Base-by-base conservation (phyloP, 2,888 invertebrate species). In the Tinea pellionella region DNA sequence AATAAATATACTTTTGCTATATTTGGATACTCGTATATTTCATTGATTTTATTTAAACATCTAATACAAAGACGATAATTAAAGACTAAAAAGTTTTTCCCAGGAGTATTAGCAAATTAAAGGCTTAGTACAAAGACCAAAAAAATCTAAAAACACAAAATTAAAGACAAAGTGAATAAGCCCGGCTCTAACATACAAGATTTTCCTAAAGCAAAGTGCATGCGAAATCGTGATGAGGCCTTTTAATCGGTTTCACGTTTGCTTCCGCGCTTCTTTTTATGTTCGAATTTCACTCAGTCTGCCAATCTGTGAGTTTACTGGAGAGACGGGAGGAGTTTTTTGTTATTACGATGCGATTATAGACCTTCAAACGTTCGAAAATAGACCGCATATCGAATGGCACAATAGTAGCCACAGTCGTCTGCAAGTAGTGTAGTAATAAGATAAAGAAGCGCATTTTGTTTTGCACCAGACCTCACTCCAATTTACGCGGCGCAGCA, bases 201-300 rank as follows among this genome's bases (percentile, higher is more conserved):
- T 53, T n/a, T 18, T 24, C 78, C 78, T 79, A 85, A 85, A 86
- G 84, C 87, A 87, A 85, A 87, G 85, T 83, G 87, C 85, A 87
- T 83, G 84, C 83, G 80, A 77, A 86, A 85, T 86, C 87, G 87
- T 87, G 87, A 86, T 87, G 87, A 75, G 80, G 82, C 78, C 79
- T 80, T 86, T 87, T 86, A 87, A 86, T 86, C 87, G 86, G 78
- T 86, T 85, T 76, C 86, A 85, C 85, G 85, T 82, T 83, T 76
- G 76, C 81, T 80, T 78, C 78, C 78, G 80, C 75, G 78, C 77
- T 78, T 79, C 80, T 84, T 86, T 86, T 86, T 84, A 83, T 82
- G 80, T 84, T 84, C 80, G 77, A 75, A 81, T 81, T 83, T 83
- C 80, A 80, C 78, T 79, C 64, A 65, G 68, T 63, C 77, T 70